Conservation (phyloP, 1,140 invertebrate genomes). For the Atta texana region DNA sequence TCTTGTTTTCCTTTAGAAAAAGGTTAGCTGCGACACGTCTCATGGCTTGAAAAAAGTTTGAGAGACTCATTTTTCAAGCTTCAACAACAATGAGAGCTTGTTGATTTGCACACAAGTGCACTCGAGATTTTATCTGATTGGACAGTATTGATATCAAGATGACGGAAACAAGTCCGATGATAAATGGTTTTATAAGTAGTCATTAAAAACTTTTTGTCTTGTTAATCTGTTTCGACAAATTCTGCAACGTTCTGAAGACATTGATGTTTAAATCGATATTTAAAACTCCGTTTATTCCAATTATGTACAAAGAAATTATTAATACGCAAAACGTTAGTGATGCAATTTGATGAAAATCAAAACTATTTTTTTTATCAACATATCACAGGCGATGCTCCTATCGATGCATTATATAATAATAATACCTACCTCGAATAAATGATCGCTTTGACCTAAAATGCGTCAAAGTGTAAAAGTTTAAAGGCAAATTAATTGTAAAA, state of each 20-base stretch:
- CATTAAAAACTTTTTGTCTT: neutral
- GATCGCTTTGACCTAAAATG: neutral
- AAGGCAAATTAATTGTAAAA: neutral
- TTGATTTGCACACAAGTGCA: slow-evolving; percentile 6
- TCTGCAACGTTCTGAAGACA: neutral
- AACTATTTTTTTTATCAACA: slow-evolving; percentile 17
- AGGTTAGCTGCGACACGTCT: neutral
- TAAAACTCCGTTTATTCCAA: neutral
- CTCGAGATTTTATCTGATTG: slow-evolving; percentile 55
- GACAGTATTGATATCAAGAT: slow-evolving; percentile 3
- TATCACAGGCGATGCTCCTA: neutral
- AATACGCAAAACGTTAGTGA: neutral
- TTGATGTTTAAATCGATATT: slow-evolving; percentile 7
- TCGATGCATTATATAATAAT: slow-evolving; percentile 8
- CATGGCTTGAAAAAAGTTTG: slow-evolving; percentile 33
- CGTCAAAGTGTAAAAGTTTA: neutral
- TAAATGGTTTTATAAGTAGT: slow-evolving; percentile 42
- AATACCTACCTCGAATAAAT: neutral
- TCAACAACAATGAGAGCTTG: neutral
- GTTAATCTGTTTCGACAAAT: neutral
- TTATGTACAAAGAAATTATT: neutral
- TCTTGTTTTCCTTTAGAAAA: neutral
- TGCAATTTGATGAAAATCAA: neutral
- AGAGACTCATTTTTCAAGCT: slow-evolving; percentile 28
- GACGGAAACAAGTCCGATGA: slow-evolving; percentile 31